Conservation (phyloP, 2,888 invertebrate genomes). For the Digitonthophagus gazella region DNA sequence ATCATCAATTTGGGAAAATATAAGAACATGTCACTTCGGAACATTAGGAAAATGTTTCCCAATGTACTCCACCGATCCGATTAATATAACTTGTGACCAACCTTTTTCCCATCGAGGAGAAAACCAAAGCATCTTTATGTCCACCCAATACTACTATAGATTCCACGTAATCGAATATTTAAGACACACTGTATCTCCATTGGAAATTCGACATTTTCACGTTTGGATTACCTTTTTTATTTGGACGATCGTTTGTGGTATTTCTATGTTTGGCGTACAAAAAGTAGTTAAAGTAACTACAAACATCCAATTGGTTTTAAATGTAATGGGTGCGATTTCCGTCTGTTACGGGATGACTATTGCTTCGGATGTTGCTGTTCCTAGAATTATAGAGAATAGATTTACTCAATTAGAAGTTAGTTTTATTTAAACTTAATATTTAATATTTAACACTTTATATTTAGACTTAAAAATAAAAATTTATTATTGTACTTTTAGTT, state of each 20-base stretch:
- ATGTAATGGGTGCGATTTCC: neutral
- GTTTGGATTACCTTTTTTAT: neutral
- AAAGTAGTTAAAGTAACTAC: conserved; percentile 1
- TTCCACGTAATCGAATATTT: neutral
- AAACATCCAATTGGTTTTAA: conserved; percentile 5
- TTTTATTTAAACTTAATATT: no score
- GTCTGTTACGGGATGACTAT: neutral
- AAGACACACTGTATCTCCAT: neutral
- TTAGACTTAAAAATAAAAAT: conserved; percentile 1
- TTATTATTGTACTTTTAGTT: no score
- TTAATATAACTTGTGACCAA: neutral
- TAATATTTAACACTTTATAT: no score
- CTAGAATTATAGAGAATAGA: no score
- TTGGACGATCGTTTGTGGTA: conserved; percentile 13
- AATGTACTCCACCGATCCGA: neutral
- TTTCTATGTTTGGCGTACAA: conserved; percentile 11
- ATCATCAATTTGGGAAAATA: neutral
- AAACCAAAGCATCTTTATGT: neutral
- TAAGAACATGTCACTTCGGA: neutral
- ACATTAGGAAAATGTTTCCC: neutral
- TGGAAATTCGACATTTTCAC: neutral
- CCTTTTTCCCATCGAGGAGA: neutral
- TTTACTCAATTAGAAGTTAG: no score
- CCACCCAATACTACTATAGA: neutral
- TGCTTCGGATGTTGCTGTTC: neutral